Evolutionary conservation across 2,113 vertebrate genomes (phyloP).

Genomic region (Upupa epops): DNA sequence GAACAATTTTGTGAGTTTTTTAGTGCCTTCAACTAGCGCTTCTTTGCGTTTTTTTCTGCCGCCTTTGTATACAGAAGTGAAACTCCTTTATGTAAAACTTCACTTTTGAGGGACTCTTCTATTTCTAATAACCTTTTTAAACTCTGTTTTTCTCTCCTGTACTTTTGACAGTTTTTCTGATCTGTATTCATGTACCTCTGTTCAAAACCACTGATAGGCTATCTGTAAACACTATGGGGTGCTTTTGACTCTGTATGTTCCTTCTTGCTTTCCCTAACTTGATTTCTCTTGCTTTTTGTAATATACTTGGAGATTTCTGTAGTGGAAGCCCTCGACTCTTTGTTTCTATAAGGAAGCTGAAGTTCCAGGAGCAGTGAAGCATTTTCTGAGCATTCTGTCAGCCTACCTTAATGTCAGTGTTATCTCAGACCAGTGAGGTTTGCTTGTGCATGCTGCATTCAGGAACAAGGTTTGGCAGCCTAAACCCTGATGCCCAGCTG

Average conservation of each 20-base stretch:
- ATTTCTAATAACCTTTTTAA: neutral
- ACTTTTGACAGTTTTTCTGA: neutral
- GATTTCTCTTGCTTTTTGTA: neutral
- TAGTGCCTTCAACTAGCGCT: neutral
- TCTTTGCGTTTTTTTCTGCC: neutral
- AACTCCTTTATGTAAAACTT: too few relatives aligned
- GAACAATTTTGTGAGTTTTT: neutral
- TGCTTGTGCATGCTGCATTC: neutral
- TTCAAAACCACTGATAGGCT: neutral
- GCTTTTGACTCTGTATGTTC: neutral
- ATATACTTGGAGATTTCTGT: neutral
- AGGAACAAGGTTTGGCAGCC: neutral
- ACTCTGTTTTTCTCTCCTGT: neutral
- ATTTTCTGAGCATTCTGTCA: neutral
- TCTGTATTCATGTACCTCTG: neutral
- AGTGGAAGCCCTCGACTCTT: neutral
- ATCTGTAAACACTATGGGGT: neutral
- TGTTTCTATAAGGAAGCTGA: neutral
- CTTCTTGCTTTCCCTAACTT: neutral
- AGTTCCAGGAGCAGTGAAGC: neutral
- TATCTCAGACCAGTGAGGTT: neutral
- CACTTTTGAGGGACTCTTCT: neutral
- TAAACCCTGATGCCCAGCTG: neutral
- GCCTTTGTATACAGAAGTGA: neutral
- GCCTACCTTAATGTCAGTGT: neutral